A percentile compares a stretch with the other conserved stretches of the same genome.
Conservation (phyloP, 2,888 invertebrate species). For the Tanytarsus gracilentus region DNA sequence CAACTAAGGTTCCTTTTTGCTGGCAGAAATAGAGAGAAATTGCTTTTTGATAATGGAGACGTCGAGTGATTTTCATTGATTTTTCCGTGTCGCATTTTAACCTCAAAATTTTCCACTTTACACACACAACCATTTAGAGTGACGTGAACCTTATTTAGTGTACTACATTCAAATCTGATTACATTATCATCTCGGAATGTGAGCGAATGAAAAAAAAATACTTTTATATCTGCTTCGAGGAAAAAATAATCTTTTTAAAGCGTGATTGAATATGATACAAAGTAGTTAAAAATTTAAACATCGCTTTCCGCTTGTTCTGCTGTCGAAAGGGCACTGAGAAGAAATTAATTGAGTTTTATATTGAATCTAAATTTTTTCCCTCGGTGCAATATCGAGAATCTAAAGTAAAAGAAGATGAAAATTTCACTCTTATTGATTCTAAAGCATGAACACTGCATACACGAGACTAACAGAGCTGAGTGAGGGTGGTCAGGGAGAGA, state of each 20-base stretch:
- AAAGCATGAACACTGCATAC: neutral
- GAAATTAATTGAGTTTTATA: no score
- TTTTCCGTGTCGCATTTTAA: neutral
- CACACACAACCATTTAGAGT: conserved; percentile 8
- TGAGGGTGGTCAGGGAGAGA: conserved; percentile 24
- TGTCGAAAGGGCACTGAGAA: neutral
- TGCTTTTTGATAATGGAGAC: conserved; percentile 24
- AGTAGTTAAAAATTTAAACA: conserved; percentile 4
- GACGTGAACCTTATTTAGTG: neutral
- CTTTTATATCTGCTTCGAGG: no score
- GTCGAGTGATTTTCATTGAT: neutral
- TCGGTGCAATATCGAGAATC: no score
- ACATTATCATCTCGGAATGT: neutral
- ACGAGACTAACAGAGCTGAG: neutral
- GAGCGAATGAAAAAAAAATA: no score
- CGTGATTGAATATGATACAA: conserved; percentile 16
- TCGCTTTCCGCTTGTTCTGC: neutral
- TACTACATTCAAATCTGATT: conserved; percentile 13
- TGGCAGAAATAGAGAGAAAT: no score
- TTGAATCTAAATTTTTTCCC: no score
- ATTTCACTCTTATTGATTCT: neutral
- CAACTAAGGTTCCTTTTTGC: neutral
- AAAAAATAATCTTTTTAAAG: neutral
- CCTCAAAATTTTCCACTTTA: neutral
- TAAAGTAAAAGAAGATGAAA: neutral